A percentile compares a stretch with the other conserved stretches of the same genome.
These are phyloP conservation scores for Procavia capensis DNA, from an alignment of 2,113 vertebrate genomes.

Conservation along the genomic window DNA sequence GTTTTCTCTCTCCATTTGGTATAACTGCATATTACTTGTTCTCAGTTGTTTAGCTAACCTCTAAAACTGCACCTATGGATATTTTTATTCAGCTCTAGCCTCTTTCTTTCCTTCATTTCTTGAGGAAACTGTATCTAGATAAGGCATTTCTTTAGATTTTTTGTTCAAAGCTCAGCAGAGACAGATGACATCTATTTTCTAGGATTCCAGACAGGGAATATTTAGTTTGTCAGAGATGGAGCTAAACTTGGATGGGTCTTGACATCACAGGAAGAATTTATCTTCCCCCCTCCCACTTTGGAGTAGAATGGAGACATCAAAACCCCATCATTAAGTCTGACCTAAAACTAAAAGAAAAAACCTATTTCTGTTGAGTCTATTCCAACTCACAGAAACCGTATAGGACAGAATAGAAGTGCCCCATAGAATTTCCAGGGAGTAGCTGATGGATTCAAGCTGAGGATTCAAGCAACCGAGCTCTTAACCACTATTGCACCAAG, in stretches of 20 bases:
- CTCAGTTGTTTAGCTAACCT: constrained; percentile 39
- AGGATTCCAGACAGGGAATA: constrained; percentile 43
- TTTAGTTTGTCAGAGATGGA: constrained; percentile 46
- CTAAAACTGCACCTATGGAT: constrained; percentile 32
- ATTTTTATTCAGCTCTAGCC: constrained; percentile 28
- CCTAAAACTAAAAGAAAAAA: too few relatives aligned
- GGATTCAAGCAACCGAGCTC: too few relatives aligned
- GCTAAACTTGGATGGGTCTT: constrained; percentile 28
- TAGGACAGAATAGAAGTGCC: too few relatives aligned
- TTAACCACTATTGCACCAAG: background rate
- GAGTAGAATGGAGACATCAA: constrained; percentile 22
- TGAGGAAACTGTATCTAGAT: constrained; percentile 38
- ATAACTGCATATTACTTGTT: constrained; percentile 24
- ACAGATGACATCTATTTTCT: constrained; percentile 17
- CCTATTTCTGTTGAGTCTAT: too few relatives aligned
- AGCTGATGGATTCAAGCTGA: too few relatives aligned
- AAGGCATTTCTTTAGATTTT: constrained; percentile 51
- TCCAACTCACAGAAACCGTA: too few relatives aligned
- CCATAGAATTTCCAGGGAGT: too few relatives aligned
- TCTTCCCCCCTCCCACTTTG: constrained; percentile 21
- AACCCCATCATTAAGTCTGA: background rate
- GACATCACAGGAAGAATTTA: constrained; percentile 29
- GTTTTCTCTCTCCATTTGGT: constrained; percentile 39
- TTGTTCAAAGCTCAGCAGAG: constrained; percentile 53
- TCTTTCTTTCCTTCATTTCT: constrained; percentile 43